Conservation (phyloP, 2,113 vertebrate species). For the Rostratula benghalensis region DNA sequence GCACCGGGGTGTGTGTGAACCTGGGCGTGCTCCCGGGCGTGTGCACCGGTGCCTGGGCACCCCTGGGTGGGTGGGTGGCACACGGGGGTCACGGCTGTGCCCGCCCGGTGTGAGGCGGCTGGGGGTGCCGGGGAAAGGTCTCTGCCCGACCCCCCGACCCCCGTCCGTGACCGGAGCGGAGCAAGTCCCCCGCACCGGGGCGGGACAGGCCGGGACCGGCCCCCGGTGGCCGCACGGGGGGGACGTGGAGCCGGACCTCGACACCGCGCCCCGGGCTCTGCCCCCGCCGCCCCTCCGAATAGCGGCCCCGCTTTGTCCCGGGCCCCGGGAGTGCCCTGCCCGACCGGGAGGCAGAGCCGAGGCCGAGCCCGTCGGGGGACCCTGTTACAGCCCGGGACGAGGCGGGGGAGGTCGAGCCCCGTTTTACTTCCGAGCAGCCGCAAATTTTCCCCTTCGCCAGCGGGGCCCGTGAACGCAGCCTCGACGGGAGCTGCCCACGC, state of each 20-base stretch:
- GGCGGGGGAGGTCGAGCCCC: no score
- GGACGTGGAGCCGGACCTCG: conserved; percentile 29
- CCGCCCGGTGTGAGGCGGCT: background rate
- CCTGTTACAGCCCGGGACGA: background rate
- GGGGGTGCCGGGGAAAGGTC: background rate
- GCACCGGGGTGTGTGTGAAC: background rate
- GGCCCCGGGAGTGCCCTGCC: rapidly evolving
- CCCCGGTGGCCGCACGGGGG: conserved; percentile 24
- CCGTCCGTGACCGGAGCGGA: background rate
- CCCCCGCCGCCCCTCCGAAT: background rate
- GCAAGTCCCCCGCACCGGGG: background rate
- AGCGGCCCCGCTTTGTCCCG: background rate
- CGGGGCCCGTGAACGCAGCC: background rate
- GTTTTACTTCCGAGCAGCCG: background rate
- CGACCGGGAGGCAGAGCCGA: background rate
- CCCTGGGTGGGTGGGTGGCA: background rate
- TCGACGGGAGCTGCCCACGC: background rate
- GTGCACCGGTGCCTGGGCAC: background rate
- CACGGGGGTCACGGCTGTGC: background rate
- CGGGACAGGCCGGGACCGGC: background rate
- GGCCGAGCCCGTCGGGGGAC: no score
- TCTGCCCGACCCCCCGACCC: no score
- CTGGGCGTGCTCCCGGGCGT: background rate
- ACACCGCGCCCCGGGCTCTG: background rate
- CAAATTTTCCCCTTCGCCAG: background rate